Evolutionary conservation across 2,888 invertebrate genomes (phyloP), one percentile per base, ranked within the genome.

Genomic region (Adineta ricciae): DNA sequence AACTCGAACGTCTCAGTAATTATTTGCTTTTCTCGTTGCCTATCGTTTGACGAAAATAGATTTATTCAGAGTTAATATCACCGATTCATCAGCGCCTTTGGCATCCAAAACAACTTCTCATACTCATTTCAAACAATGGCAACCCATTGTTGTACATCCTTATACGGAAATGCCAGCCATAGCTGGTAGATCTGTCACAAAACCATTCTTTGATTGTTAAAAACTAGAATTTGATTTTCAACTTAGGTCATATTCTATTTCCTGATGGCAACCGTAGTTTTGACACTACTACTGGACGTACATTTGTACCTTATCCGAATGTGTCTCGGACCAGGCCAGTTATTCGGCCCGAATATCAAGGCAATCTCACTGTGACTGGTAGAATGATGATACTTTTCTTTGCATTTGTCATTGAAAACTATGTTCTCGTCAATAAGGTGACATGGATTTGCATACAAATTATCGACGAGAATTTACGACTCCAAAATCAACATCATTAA

Each of bases 91-190:
- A 21, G 38, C 32, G n/a, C 16, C 50, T 19, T 52, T 83, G 9
- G 5, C 78, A 38, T 46, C 54, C 2, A 73, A 50, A 36, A 85
- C 85, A 36, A 85, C 85, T 27, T 41, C 32, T 54, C 50, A 73
- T 16, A 32, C 83, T 36, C 73, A 85, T 84, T 85, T 84, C 82
- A 83, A 85, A 73, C 27, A 52, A 46, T 85, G 85, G 85, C 72
- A 83, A 16, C n/a, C 32, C 0, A 16, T 21, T 41, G 19, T 56
- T 1, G 50, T 52, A 38, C 32, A 32, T 32, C 27, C 78, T 9
- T 85, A 41, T 78, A 38, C 78, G n/a, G 85, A 85, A 52, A 14
- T 49, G 41, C 85, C 85, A 8, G 21, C 73, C 27, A 38, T 50
- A 32, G 85, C 78, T 16, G 85, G 85, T 46, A 36, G 36, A 24